Conservation (phyloP, 2,113 vertebrate species). For the Chaetorhynchus papuensis region DNA sequence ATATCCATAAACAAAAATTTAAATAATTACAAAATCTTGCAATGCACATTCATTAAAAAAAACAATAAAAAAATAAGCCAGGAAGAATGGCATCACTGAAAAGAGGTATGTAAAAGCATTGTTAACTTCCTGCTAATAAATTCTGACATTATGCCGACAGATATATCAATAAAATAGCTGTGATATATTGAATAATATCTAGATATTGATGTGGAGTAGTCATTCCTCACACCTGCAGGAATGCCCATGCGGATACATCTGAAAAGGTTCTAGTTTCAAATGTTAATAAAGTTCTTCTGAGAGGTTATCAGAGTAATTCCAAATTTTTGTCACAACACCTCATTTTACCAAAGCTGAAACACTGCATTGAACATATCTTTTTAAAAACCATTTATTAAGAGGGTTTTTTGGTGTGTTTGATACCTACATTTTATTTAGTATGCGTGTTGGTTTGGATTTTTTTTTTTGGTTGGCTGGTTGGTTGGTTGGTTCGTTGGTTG, state of each 20-base stretch:
- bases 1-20: neutral
- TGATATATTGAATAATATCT: neutral
- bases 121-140: neutral
- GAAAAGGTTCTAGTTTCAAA: neutral
- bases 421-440: neutral
- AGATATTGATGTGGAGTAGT: neutral
- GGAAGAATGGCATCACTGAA: neutral
- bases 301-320: neutral
- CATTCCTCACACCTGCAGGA: neutral
- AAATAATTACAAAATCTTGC: neutral
- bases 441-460: neutral
- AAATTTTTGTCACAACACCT: neutral
- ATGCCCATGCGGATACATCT: neutral
- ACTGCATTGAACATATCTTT: neutral
- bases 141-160: neutral
- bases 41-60: neutral
- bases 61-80: neutral
- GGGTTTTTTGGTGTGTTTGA: neutral
- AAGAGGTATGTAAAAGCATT: neutral
- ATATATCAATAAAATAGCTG: neutral
- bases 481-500: neutral
- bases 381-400: neutral
- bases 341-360: neutral
- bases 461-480: no score
- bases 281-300: neutral